Base-by-base conservation (phyloP, 2,113 vertebrate genomes). In the Chrysochloris asiatica region DNA sequence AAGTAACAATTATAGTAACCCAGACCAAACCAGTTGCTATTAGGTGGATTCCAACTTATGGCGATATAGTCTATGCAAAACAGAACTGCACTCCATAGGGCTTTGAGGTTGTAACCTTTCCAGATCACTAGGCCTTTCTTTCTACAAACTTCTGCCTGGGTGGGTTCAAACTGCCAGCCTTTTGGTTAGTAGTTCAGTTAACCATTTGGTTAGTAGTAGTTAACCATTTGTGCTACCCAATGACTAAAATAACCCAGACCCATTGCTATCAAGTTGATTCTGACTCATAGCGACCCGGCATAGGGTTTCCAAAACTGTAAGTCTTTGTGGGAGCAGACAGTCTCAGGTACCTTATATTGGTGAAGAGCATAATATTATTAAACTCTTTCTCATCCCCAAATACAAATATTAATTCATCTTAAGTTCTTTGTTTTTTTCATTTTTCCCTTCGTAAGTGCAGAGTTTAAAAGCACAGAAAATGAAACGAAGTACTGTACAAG, bases 1-100 rank as follows among this genome's bases (percentile, higher is more conserved):
- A 47, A 81, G 65, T 59, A 90, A 67, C 85, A 17, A 91, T 47
- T 89, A 33, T 85, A 91, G 48, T 73, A 93, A 4, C 8, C 21
- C 8, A 69, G 22, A 38, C 36, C 36, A 69, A 69, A 38, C 17
- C 36, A 38, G n/a, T 69, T 38, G n/a, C 67, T 69, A 36, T 22
- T 19, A 8, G 22, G 67, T 69, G 9, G 30, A 10, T 69, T 69
- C 67, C 19, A 8, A 69, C 8, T 8, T 19, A 38, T 38, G 67
- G 7, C 38, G 65, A 36, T 14, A 12, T 12, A 30, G n/a, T n/a
- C 12, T 65, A 16, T 67, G 63, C 63, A 67, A 16, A 17, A 19
- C 19, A 17, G 17, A 67, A 19, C 63, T 67, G 63, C 33, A 38
- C n/a, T 69, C 67, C 6, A 19, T 7, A 36, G 33, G 4, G 7